These are phyloP conservation scores for Trissolcus brochymenae DNA, from an alignment of 2,888 invertebrate species.

Conservation along the genomic window DNA sequence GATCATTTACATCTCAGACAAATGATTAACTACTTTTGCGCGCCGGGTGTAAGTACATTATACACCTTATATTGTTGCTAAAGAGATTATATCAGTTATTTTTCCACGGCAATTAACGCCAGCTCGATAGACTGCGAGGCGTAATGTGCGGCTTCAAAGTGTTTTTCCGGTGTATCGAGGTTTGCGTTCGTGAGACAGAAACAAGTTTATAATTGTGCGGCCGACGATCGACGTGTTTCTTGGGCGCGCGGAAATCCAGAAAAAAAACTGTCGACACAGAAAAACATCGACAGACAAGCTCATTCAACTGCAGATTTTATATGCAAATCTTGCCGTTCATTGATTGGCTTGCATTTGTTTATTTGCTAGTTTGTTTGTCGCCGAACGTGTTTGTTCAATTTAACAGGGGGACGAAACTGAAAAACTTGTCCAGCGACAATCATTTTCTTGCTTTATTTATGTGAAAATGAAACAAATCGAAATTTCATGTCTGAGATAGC, in stretches of 20 bases:
- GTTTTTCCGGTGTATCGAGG: constrained; percentile 52
- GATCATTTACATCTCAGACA: constrained; percentile 13
- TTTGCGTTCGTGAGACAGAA: constrained; percentile 54
- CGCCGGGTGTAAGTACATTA: constrained; percentile 16
- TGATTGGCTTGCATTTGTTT: constrained; percentile 23
- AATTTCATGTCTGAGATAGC: too few relatives aligned
- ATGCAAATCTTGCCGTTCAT: constrained; percentile 39
- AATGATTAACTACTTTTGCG: constrained; percentile 36
- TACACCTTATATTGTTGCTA: constrained; percentile 51
- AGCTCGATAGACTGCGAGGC: constrained; percentile 53
- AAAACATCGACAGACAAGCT: constrained; percentile 12
- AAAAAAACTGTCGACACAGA: constrained; percentile 11
- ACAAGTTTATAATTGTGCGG: constrained; percentile 56
- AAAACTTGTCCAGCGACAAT: constrained; percentile 16
- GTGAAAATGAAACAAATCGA: too few relatives aligned
- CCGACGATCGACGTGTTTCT: constrained; percentile 42
- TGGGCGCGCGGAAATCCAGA: constrained; percentile 12
- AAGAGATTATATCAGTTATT: constrained; percentile 58
- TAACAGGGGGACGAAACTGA: background rate
- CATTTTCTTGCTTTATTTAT: constrained; percentile 23
- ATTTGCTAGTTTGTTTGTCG: constrained; percentile 13
- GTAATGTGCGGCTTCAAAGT: constrained; percentile 51
- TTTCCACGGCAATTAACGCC: constrained; percentile 60
- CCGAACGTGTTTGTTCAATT: constrained; percentile 12
- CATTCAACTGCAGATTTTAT: constrained; percentile 24